Conservation (phyloP, 2,888 invertebrate genomes). For the Allacma fusca region DNA sequence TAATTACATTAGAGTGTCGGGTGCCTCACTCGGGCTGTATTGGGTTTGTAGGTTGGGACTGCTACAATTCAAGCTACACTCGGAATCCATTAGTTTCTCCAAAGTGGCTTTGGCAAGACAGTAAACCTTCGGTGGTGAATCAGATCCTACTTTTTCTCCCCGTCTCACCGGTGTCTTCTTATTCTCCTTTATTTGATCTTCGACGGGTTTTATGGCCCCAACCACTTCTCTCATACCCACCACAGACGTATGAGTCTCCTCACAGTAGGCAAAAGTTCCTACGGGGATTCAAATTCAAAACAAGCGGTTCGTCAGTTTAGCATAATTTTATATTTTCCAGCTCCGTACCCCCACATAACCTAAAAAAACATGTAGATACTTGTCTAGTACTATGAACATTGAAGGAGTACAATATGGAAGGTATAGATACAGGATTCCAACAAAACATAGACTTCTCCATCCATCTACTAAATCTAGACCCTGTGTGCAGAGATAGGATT, state of each 20-base stretch:
- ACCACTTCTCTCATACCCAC: conserved; percentile 87
- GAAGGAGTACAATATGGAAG: no score
- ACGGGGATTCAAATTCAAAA: conserved; percentile 14
- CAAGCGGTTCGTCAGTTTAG: neutral
- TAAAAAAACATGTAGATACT: no score
- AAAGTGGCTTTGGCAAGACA: conserved; percentile 58
- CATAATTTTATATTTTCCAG: neutral
- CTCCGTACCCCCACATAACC: neutral
- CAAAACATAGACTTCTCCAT: no score
- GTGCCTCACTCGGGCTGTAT: conserved; percentile 20
- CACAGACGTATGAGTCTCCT: conserved; percentile 95
- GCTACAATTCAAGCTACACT: conserved; percentile 21
- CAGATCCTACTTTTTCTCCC: conserved; percentile 21
- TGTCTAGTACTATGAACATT: no score
- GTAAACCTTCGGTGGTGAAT: conserved; percentile 48
- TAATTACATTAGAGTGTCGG: conserved; percentile 57
- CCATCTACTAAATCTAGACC: no score
- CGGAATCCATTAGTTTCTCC: conserved; percentile 57
- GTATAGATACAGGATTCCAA: no score
- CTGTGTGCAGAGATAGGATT: no score
- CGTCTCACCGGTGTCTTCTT: conserved; percentile 26
- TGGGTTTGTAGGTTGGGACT: conserved; percentile 6
- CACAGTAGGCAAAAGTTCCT: conserved; percentile 80
- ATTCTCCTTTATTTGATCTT: conserved; percentile 38
- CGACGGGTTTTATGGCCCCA: conserved; percentile 9